Base-by-base conservation (phyloP, 2,797 vertebrate species). In the Lithobates sylvaticus region DNA sequence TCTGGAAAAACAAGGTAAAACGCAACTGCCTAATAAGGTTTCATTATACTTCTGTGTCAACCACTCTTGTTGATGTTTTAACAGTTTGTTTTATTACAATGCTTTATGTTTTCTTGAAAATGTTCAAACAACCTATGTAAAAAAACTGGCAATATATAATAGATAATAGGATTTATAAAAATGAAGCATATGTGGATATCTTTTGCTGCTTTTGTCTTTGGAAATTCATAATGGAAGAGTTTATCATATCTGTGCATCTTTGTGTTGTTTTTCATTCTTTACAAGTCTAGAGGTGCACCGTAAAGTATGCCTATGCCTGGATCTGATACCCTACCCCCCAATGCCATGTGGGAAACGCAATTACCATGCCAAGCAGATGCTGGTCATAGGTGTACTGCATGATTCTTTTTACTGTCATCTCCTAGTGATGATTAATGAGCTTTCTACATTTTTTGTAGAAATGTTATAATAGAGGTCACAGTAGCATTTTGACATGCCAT, bases 231-330 rank as follows among this genome's bases (percentile, higher is more conserved):
- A 64, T 54, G 44, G 50, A 29, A 26, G 3, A 21, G 29, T 26
- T 50, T 54, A 44, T n/a, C 15, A 58, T 70, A 54, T 12, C 21
- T 69, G 39, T 78, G 47, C 18, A 78, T 84, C 70, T 65, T 32
- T 61, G 83, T 26, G 12, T 71, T 71, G 44, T 61, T 78, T 70
- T 84, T 23, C 32, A 84, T 84, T 84, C 65, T 76, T 84, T 23
- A 69, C 73, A 84, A 76, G 73, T 76, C 74, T 77, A 42, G 82
- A 84, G 54, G 34, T 70, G 74, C 42, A 29, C n/a, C 29, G 18
- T 76, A 29, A 58, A 61, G 65, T 13, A 58, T 69, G 44, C 83
- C 75, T 58, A 23, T 65, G 18, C n/a, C 10, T 50, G 18, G 9
- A 58, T 69, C 68, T 29, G 47, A 58, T 71, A 27, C 13, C 15